Conservation (phyloP, 2,888 invertebrate species). For the Dynastes hyllus region DNA sequence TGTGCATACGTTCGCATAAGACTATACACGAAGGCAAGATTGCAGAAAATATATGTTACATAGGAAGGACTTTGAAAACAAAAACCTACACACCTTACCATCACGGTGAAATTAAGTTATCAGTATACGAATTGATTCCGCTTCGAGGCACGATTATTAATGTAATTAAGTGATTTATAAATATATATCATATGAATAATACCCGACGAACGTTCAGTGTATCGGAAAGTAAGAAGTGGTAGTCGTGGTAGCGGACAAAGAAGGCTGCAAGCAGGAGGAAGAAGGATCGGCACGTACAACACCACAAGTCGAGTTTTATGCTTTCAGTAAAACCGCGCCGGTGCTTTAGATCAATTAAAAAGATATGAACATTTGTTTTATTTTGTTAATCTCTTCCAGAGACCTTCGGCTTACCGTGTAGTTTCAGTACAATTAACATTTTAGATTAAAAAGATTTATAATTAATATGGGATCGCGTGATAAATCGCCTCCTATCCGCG, state of each 20-base stretch:
- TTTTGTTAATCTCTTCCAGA: conserved; percentile 40
- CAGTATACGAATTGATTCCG: conserved; percentile 44
- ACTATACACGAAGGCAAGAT: not conserved
- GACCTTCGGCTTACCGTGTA: conserved; percentile 31
- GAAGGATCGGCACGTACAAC: not conserved
- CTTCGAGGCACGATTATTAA: conserved; percentile 48
- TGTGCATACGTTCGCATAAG: not conserved
- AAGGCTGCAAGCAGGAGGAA: conserved; percentile 1
- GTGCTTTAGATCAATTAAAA: conserved; percentile 52
- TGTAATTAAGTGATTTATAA: conserved; percentile 52
- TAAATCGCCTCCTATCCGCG: conserved; percentile 33
- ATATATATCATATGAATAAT: conserved; percentile 47
- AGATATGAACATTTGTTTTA: conserved; percentile 50
- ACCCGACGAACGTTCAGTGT: conserved; percentile 20
- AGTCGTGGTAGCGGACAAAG: conserved; percentile 34
- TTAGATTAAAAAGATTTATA: conserved; percentile 49
- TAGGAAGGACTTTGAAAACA: conserved; percentile 17
- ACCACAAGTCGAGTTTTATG: conserved; percentile 21
- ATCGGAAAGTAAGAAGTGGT: conserved; percentile 34
- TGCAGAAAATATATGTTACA: conserved; percentile 5
- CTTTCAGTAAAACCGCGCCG: conserved; percentile 46
- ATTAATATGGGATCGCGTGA: conserved; percentile 48
- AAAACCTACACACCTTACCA: conserved; percentile 27
- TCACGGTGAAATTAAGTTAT: conserved; percentile 47
- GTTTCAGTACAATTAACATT: conserved; percentile 49